Conservation (phyloP, 2,113 vertebrate species). For the Bubo blakistoni region DNA sequence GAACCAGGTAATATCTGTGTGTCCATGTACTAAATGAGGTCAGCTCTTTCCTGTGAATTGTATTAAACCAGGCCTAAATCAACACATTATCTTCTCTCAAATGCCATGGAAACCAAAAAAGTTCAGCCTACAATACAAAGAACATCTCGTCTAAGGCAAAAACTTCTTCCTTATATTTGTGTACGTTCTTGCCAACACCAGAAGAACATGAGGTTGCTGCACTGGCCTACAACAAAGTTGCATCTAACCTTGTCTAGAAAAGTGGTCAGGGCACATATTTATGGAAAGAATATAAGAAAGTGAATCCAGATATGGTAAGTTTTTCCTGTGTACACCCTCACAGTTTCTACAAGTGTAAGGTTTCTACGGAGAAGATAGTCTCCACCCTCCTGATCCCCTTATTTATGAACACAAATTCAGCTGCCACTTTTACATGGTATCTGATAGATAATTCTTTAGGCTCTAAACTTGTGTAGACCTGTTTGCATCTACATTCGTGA, state of each 20-base stretch:
- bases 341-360: background rate
- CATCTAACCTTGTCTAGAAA: background rate
- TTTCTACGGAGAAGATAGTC: background rate
- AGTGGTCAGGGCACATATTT: background rate
- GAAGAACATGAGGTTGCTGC: background rate
- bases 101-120: background rate
- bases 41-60: background rate
- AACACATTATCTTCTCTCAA: background rate
- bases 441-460: background rate
- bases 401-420: background rate
- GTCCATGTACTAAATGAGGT: background rate
- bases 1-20: background rate
- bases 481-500: background rate
- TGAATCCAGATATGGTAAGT: background rate
- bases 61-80: background rate
- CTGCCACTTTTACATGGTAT: background rate
- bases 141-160: background rate
- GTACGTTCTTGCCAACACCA: background rate
- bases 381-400: background rate
- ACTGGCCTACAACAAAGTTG: background rate
- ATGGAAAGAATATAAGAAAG: background rate
- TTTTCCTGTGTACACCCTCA: background rate
- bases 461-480: background rate
- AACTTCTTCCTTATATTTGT: background rate
- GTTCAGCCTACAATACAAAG: background rate